phyloP scores from a whole-genome alignment of 2,888 invertebrate species.

The Pristionchus arcanus region DNA sequence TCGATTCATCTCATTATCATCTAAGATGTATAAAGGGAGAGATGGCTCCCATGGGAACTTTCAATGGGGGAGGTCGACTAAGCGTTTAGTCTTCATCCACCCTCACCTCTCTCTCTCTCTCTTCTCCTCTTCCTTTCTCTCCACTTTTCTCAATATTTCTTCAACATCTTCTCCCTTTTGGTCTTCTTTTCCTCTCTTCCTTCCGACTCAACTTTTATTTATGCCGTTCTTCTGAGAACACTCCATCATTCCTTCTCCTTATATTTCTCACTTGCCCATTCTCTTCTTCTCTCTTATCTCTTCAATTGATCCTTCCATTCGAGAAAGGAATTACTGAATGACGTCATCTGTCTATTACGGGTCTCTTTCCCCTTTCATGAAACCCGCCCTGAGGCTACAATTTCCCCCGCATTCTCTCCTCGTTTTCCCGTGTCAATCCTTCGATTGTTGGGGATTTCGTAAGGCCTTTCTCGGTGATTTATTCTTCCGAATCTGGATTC shows the following conservation, averaged over 20 bases:
- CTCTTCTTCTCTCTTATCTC: neutral
- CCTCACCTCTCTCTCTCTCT: neutral
- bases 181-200: neutral
- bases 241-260: neutral
- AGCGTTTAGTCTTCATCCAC: neutral
- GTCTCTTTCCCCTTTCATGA: conserved; percentile 43
- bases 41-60: neutral
- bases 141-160: neutral
- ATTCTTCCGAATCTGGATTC: neutral
- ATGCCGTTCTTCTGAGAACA: neutral
- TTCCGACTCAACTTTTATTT: conserved; percentile 12
- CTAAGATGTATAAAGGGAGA: neutral
- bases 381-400: neutral
- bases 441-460: neutral
- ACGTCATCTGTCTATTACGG: conserved; percentile 25
- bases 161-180: neutral
- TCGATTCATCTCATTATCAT: neutral
- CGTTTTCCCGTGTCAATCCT: neutral
- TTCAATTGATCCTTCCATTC: neutral
- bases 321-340: conserved; percentile 22
- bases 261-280: neutral
- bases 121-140: neutral
- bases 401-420: neutral
- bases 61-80: neutral
- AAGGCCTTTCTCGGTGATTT: neutral